Evolutionary conservation across 1,140 invertebrate genomes (phyloP).

Genomic region (Drosophila tristis): DNA sequence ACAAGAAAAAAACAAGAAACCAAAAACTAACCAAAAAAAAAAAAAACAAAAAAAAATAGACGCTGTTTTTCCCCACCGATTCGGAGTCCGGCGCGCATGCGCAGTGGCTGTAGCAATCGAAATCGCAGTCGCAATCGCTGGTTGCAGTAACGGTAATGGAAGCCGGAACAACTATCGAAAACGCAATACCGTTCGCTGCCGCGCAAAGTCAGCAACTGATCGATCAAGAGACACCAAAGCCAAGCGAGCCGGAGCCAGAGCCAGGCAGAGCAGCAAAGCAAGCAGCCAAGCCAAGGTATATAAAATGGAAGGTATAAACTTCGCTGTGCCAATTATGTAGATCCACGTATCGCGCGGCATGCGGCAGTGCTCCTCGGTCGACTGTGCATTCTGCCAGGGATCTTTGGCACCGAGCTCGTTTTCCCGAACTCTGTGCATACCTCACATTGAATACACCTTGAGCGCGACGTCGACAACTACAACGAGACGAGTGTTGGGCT

Average conservation of each 20-base stretch:
- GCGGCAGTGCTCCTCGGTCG: no score
- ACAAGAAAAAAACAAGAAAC: conserved; percentile 14
- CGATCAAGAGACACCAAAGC: conserved; percentile 43
- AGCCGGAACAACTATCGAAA: conserved; percentile 9
- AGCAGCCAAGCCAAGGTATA: conserved; percentile 7
- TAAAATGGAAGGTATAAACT: conserved; percentile 1
- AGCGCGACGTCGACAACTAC: no score
- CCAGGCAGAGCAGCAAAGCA: conserved; percentile 13
- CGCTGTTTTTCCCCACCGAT: background rate
- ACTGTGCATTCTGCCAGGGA: no score
- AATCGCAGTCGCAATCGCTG: no score
- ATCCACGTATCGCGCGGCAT: no score
- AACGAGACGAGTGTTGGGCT: no score
- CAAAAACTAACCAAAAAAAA: conserved; percentile 24
- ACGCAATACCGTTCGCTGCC: conserved; percentile 66
- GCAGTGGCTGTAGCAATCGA: conserved; percentile 1
- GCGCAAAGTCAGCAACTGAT: conserved; percentile 76
- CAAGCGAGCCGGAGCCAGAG: conserved; percentile 28
- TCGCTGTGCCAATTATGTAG: no score
- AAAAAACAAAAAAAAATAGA: conserved; percentile 6
- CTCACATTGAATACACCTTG: no score
- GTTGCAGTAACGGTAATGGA: no score
- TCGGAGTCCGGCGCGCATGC: conserved; percentile 28
- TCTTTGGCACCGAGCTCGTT: no score
- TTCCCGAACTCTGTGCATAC: no score